Evolutionary conservation across 2,113 vertebrate genomes (phyloP).

Genomic region (Charina bottae): DNA sequence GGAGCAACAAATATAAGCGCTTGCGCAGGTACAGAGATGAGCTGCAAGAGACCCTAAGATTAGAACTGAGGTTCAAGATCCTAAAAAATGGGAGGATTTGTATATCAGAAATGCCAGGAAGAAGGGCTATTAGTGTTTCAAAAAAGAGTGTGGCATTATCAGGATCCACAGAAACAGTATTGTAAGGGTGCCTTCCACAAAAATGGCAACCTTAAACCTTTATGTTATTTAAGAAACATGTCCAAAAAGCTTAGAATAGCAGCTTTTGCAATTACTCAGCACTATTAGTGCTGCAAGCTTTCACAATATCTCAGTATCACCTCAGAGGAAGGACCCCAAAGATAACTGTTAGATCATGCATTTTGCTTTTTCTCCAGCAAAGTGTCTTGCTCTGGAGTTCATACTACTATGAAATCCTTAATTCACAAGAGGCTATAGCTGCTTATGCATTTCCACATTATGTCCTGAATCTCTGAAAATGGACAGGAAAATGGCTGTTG

Average conservation of each 20-base stretch:
- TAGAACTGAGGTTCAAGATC: neutral
- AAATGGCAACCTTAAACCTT: neutral
- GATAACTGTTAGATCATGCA: neutral
- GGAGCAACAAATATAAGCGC: slow-evolving; percentile 92
- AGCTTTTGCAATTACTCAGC: neutral
- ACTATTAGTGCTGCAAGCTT: neutral
- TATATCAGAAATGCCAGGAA: neutral
- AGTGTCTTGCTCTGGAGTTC: neutral
- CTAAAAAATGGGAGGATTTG: neutral
- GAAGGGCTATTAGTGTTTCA: neutral
- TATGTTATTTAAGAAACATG: neutral
- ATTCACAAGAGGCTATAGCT: neutral
- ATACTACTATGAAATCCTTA: neutral
- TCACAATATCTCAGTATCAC: neutral
- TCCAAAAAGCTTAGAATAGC: neutral
- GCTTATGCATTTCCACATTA: neutral
- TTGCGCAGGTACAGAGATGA: slow-evolving; percentile 84
- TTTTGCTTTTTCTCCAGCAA: neutral
- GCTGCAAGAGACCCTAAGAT: neutral
- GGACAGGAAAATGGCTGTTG: neutral
- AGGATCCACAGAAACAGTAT: neutral
- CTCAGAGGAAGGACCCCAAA: neutral
- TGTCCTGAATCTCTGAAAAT: neutral
- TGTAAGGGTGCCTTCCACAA: neutral
- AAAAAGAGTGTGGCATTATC: neutral